A percentile compares a stretch with the other conserved stretches of the same genome.
These are phyloP conservation scores for Sebastes fasciatus DNA, from an alignment of 2,113 vertebrate species.

Conservation along the genomic window DNA sequence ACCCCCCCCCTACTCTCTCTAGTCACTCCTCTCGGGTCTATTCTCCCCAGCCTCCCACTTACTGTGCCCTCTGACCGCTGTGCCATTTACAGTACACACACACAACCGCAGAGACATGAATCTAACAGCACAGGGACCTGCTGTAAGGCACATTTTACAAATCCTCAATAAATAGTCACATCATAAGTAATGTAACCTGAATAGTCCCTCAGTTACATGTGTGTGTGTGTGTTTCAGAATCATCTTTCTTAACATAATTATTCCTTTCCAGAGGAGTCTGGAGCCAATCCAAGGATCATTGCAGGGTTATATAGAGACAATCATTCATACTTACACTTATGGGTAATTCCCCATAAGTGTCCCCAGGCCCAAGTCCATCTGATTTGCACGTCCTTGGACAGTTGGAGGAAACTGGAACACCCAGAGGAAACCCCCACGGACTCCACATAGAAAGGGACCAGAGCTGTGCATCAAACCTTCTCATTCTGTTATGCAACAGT, in stretches of 20 bases:
- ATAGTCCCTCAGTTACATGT: neutral
- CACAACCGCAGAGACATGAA: constrained; percentile 35
- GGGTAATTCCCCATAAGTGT: constrained; percentile 18
- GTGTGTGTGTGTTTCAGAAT: constrained; percentile 7
- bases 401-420: constrained; percentile 39
- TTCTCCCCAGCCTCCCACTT: constrained; percentile 36
- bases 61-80: constrained; percentile 46
- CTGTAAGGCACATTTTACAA: constrained; percentile 24
- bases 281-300: neutral
- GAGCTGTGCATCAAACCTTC: constrained; percentile 24
- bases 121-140: constrained; percentile 43
- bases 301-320: constrained; percentile 28
- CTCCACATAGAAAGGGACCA: neutral
- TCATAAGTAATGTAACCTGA: constrained; percentile 12
- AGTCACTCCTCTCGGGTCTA: constrained; percentile 16
- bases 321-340: constrained; percentile 39
- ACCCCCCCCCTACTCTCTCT: neutral
- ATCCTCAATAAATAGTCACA: constrained; percentile 7
- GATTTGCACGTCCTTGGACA: constrained; percentile 49
- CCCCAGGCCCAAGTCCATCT: constrained; percentile 12
- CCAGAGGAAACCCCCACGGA: constrained; percentile 10
- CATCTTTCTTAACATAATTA: neutral
- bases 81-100: constrained; percentile 52
- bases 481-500: constrained; percentile 24
- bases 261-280: neutral